Conservation (phyloP, 2,797 vertebrate genomes). For the Alfaro cultratus region DNA sequence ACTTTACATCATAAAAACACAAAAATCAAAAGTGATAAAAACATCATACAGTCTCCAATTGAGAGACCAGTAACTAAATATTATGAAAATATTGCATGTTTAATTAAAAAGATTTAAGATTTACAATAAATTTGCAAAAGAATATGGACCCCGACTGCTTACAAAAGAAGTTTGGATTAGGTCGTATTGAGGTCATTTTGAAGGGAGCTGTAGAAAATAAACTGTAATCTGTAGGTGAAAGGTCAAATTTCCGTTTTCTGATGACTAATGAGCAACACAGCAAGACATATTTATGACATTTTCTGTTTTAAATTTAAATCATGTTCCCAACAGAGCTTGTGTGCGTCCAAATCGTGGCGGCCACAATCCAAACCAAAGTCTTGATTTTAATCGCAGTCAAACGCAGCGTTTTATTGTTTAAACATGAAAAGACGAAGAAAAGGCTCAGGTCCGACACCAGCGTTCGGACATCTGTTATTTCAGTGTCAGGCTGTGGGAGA, state of each 20-base stretch:
- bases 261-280: background rate
- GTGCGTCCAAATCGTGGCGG: background rate
- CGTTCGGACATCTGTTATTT: conserved; percentile 68
- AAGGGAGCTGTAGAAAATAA: background rate
- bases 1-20: no score
- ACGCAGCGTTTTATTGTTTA: conserved; percentile 30
- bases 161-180: no score
- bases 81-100: no score
- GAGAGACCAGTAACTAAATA: no score
- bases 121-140: no score
- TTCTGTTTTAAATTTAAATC: background rate
- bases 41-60: no score
- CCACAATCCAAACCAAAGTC: conserved; percentile 5
- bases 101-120: no score
- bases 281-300: background rate
- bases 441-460: conserved; percentile 48
- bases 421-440: conserved; percentile 26
- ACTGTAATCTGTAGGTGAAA: background rate
- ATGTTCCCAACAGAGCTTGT: conserved; percentile 1
- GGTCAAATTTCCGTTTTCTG: background rate
- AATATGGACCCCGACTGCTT: no score
- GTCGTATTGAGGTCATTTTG: no score
- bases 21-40: no score
- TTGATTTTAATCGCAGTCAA: conserved; percentile 18
- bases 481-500: conserved; percentile 57